Evolutionary conservation across 2,113 vertebrate genomes (phyloP).

Genomic region (Rhegmatorhina hoffmannsi): DNA sequence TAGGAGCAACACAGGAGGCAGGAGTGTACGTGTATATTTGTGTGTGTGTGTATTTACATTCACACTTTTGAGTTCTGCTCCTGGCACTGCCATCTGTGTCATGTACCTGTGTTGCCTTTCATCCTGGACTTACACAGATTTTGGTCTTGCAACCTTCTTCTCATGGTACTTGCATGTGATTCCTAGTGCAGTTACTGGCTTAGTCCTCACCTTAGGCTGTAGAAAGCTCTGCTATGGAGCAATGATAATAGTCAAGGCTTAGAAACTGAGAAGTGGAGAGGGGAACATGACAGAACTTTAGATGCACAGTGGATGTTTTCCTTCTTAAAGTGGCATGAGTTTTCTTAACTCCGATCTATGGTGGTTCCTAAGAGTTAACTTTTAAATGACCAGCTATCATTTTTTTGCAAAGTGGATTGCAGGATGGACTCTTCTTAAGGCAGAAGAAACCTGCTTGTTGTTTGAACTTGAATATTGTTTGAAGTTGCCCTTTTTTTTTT

Average conservation of each 20-base stretch:
- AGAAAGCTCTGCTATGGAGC: background rate
- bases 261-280: background rate
- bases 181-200: background rate
- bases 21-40: fast-evolving
- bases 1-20: background rate
- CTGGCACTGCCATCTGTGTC: background rate
- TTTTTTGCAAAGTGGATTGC: background rate
- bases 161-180: background rate
- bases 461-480: constrained; percentile 77
- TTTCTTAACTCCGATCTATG: background rate
- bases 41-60: background rate
- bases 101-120: background rate
- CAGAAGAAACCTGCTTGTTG: constrained; percentile 46
- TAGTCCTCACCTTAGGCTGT: background rate
- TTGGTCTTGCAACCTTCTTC: background rate
- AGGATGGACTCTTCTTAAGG: constrained; percentile 61
- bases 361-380: background rate
- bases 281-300: background rate
- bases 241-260: background rate
- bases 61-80: background rate
- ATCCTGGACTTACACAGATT: background rate
- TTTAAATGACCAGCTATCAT: background rate
- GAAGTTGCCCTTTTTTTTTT: constrained; percentile 69
- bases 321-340: background rate
- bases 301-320: background rate